Conservation (phyloP, 2,888 invertebrate genomes). For the Cerceris rybyensis region DNA sequence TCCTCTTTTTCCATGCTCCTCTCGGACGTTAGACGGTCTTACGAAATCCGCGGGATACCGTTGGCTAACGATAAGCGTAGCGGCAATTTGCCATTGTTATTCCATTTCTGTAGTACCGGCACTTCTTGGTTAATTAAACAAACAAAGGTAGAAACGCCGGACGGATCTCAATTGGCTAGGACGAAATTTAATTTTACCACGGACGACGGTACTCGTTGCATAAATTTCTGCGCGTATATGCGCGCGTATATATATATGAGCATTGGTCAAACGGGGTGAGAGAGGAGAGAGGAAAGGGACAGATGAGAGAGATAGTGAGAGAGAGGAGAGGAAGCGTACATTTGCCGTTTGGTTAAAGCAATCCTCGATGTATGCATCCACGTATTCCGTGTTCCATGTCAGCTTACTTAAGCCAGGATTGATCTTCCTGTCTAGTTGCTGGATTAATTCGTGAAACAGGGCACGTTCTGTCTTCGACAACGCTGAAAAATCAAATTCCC, state of each 20-base stretch:
- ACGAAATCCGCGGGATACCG: background rate
- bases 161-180: slow-evolving; percentile 45
- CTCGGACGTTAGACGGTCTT: background rate
- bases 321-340: slow-evolving; percentile 81
- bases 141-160: slow-evolving; percentile 45
- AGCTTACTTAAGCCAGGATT: slow-evolving; percentile 88
- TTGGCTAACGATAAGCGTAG: background rate
- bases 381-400: slow-evolving; percentile 89
- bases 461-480: slow-evolving; percentile 90
- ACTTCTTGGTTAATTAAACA: slow-evolving; percentile 60
- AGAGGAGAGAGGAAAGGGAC: slow-evolving; percentile 22
- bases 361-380: slow-evolving; percentile 88
- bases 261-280: slow-evolving; percentile 11
- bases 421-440: slow-evolving; percentile 85
- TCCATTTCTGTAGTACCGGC: slow-evolving; percentile 34
- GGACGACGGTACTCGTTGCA: slow-evolving; percentile 46
- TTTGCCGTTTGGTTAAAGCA: slow-evolving; percentile 87
- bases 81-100: slow-evolving; percentile 34
- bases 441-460: slow-evolving; percentile 89
- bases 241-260: slow-evolving; percentile 17
- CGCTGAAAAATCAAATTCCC: slow-evolving; percentile 80
- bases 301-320: background rate
- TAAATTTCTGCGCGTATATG: slow-evolving; percentile 47
- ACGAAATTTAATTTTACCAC: slow-evolving; percentile 59
- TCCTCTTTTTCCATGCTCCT: background rate